A percentile compares a stretch with the other conserved stretches of the same genome.
Evolutionary conservation across 2,888 invertebrate species (phyloP).

Genomic region (Camptogramma bilineatum): DNA sequence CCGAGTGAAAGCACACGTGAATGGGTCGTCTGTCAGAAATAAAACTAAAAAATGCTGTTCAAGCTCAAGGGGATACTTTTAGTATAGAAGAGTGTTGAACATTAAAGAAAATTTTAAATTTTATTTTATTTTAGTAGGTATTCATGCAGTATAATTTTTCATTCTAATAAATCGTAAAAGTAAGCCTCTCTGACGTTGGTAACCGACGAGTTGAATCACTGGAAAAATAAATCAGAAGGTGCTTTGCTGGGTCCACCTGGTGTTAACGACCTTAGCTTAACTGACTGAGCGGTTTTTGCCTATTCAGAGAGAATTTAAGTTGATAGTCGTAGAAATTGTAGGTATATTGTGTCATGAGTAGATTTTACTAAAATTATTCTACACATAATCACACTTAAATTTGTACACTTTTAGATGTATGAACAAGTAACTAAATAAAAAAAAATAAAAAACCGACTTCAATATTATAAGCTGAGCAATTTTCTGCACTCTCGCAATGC

Average conservation of each 20-base stretch:
- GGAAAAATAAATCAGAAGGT: conserved; percentile 28
- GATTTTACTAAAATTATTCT: background rate
- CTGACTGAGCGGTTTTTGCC: conserved; percentile 16
- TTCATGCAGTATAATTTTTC: background rate
- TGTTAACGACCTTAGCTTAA: conserved; percentile 26
- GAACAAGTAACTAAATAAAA: too few species aligned
- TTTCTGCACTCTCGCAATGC: too few species aligned
- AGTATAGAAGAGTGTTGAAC: background rate
- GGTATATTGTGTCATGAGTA: background rate
- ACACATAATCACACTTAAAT: too few species aligned
- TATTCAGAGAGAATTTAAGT: background rate
- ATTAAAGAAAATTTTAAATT: background rate
- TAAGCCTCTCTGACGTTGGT: conserved; percentile 37
- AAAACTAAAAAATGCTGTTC: background rate
- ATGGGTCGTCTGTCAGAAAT: background rate
- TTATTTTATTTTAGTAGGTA: background rate
- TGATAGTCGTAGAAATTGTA: background rate
- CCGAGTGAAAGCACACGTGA: conserved; percentile 1
- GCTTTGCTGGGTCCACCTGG: conserved; percentile 20
- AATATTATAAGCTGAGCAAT: too few species aligned
- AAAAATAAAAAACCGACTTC: too few species aligned
- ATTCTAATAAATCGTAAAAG: conserved; percentile 27
- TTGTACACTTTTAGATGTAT: too few species aligned
- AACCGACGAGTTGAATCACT: conserved; percentile 34
- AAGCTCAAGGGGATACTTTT: background rate